Conservation (phyloP, 2,797 vertebrate genomes). For the Caiman crocodilus region DNA sequence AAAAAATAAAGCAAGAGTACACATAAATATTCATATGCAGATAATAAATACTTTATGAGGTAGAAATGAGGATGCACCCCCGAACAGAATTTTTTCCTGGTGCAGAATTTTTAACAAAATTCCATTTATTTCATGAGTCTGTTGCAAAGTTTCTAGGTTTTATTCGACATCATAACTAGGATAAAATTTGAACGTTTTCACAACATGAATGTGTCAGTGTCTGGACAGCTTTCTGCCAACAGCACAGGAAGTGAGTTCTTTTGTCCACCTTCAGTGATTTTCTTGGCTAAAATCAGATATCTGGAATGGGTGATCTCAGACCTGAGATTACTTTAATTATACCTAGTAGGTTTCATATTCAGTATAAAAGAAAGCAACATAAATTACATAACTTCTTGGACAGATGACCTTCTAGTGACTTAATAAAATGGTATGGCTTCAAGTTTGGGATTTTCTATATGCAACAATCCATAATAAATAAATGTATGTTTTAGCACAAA, state of each 20-base stretch:
- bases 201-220: neutral
- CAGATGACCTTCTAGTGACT: slow-evolving; percentile 51
- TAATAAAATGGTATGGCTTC: neutral
- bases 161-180: neutral
- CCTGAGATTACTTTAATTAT: neutral
- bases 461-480: neutral
- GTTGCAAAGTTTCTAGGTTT: neutral
- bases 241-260: neutral
- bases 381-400: slow-evolving; percentile 19
- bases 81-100: neutral
- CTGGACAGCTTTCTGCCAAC: neutral
- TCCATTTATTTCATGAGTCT: neutral
- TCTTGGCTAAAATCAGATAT: neutral
- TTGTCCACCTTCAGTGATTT: neutral
- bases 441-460: neutral
- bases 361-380: slow-evolving; percentile 58
- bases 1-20: neutral
- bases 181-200: neutral
- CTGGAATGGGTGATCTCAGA: neutral
- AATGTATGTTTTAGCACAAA: neutral
- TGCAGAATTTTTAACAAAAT: neutral
- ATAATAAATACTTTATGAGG: neutral
- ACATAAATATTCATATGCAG: slow-evolving; percentile 3
- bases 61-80: neutral
- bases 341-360: neutral